Base-by-base conservation (phyloP, 2,888 invertebrate species). In the Ophioninae sp. region DNA sequence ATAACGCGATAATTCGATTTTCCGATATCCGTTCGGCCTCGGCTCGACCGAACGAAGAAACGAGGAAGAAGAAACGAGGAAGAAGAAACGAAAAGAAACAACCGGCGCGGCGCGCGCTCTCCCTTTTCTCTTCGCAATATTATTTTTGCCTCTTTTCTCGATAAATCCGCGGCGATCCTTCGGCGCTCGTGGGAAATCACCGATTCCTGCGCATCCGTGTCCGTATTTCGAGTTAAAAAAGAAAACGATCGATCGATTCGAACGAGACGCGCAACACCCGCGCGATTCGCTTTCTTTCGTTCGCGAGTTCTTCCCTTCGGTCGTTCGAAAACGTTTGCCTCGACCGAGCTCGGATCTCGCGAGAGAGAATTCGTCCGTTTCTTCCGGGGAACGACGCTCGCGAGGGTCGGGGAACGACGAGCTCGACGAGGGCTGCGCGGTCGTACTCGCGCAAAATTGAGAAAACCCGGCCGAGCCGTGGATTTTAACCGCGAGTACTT, bases 401-500 rank as follows among this genome's bases (percentile, higher is more conserved):
- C 17, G 13, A 17, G 13, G 13, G 6, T 6, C 6, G 50, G 50
- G 3, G 50, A 17, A 50, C 0, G 3, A 41, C 7, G 41, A 41
- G 41, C 3, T 8, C 3, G 1, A 8, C 7, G 41, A 41, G 41
- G 41, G 5, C 13, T 13, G 13, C 17, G 5, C 17, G 2, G 50
- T 2, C 17, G 17, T 8, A 10, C 17, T n/a, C 30, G 62, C 30
- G 37, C 64, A 64, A 74, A 74, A 74, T 74, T 74, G 64, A 74
- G 50, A 74, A 64, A 74, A 64, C 44, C 57, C 39, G 59, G 44
- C 59, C n/a, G 39, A 30, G 72, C 50, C 50, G 50, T 13, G 17
- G 13, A 50, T 64, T 74, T 64, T 74, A 74, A 74, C 74, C 37
- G 56, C 74, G 23, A 50, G 64, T 50, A 64, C 74, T 74, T 64